phyloP scores from a whole-genome alignment of 2,113 vertebrate species.

The Cryptomyrus ogoouensis region DNA sequence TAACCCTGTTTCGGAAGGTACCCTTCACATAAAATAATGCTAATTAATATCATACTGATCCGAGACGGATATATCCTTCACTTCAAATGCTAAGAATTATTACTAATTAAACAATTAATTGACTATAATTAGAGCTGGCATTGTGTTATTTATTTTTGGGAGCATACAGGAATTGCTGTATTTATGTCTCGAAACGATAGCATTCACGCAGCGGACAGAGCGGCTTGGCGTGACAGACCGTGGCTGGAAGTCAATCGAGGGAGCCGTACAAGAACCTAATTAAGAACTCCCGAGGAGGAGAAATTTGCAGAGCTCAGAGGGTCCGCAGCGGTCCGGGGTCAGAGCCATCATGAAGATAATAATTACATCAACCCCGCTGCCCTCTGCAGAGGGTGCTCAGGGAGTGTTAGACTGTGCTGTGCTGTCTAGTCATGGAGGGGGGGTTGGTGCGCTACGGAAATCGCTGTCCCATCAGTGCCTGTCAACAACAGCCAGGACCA shows the following conservation, averaged over 20 bases:
- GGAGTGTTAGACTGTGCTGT: not conserved
- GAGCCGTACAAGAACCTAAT: not conserved
- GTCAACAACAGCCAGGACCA: not conserved
- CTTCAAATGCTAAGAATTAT: not conserved
- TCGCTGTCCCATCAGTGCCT: not conserved
- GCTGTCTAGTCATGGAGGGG: not conserved
- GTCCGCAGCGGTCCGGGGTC: not conserved
- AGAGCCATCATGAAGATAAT: not conserved
- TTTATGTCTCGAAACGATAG: not conserved
- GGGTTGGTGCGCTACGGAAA: not conserved
- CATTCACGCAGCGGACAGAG: not conserved
- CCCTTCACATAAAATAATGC: not conserved
- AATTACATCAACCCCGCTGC: not conserved
- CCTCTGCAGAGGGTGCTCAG: not conserved
- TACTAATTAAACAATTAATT: not conserved
- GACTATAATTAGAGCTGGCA: not conserved
- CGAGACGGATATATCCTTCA: not conserved
- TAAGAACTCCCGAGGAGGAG: not conserved
- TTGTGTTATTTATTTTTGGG: not conserved
- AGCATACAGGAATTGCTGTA: not conserved
- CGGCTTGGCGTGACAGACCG: not conserved
- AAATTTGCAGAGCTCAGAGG: not conserved
- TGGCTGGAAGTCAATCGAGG: not conserved
- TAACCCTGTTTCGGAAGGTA: not conserved
- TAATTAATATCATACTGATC: constrained; percentile 11